A percentile compares a stretch with the other conserved stretches of the same genome.
phyloP scores from a whole-genome alignment of 2,888 invertebrate species.

The Mimachlamys varia region DNA sequence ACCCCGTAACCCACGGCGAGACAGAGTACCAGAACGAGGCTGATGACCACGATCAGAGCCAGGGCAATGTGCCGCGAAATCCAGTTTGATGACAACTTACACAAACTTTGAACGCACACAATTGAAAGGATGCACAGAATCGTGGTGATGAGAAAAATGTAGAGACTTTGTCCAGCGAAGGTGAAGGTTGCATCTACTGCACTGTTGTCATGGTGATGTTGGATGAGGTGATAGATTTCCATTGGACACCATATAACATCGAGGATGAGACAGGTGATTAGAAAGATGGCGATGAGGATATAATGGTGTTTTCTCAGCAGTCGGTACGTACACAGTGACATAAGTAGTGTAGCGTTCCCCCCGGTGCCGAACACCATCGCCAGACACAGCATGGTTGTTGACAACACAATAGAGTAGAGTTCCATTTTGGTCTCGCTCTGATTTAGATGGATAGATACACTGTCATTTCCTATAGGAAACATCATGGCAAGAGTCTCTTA shows the following conservation, averaged over 20 bases:
- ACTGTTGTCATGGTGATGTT: slow-evolving; percentile 58
- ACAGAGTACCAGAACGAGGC: slow-evolving; percentile 54
- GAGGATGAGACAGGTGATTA: slow-evolving; percentile 66
- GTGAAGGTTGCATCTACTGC: slow-evolving; percentile 57
- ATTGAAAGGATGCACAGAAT: slow-evolving; percentile 63
- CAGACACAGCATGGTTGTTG: slow-evolving; percentile 67
- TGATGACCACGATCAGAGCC: slow-evolving; percentile 47
- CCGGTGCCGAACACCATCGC: slow-evolving; percentile 69
- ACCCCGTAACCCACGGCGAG: slow-evolving; percentile 62
- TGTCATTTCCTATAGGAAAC: slow-evolving; percentile 7
- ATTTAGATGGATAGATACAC: not conserved
- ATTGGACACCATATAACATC: slow-evolving; percentile 73
- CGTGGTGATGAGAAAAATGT: slow-evolving; percentile 65
- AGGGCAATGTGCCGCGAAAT: slow-evolving; percentile 38
- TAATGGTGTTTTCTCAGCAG: slow-evolving; percentile 68
- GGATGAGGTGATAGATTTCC: slow-evolving; percentile 69
- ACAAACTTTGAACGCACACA: slow-evolving; percentile 62
- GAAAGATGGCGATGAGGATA: slow-evolving; percentile 64
- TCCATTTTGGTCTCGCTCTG: slow-evolving; percentile 56
- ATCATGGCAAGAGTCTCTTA: slow-evolving; percentile 4
- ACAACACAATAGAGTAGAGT: slow-evolving; percentile 72
- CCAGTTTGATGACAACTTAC: slow-evolving; percentile 44
- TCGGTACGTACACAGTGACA: slow-evolving; percentile 65
- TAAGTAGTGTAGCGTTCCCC: slow-evolving; percentile 68
- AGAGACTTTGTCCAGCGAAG: slow-evolving; percentile 65